phyloP scores from a whole-genome alignment of 2,113 vertebrate genomes.

The Gopherus flavomarginatus region DNA sequence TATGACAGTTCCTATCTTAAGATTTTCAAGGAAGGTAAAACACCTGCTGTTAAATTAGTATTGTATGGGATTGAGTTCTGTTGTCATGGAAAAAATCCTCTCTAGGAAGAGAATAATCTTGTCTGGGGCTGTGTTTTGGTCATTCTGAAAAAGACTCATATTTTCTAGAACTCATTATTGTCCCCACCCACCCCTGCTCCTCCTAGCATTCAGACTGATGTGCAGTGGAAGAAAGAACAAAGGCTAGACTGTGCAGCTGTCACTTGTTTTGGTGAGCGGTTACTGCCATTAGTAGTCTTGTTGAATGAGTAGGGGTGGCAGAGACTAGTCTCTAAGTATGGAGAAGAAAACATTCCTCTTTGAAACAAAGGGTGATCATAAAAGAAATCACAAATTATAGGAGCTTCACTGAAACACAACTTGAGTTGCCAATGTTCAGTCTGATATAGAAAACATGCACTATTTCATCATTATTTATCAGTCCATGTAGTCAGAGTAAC shows the following conservation, averaged over 20 bases:
- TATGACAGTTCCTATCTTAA: not conserved
- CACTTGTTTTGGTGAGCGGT: not conserved
- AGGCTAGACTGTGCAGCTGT: not conserved
- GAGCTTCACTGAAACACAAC: not conserved
- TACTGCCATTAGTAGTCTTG: not conserved
- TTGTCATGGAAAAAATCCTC: not conserved
- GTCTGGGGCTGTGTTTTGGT: not conserved
- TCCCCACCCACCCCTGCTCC: accelerated
- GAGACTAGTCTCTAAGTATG: not conserved
- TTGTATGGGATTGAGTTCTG: not conserved
- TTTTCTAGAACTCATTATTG: not conserved
- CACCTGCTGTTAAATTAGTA: not conserved
- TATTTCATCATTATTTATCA: not conserved
- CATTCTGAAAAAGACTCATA: not conserved
- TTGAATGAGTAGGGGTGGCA: not conserved
- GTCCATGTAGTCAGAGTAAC: not conserved
- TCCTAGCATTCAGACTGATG: not conserved
- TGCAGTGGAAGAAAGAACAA: not conserved
- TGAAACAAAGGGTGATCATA: not conserved
- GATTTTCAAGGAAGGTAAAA: not conserved
- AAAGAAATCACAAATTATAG: not conserved
- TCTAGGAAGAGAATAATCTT: not conserved
- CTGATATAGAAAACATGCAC: not conserved
- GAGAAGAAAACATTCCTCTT: not conserved
- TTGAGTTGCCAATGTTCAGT: not conserved